Percentiles rank a stretch among this genome's conserved stretches.
Evolutionary conservation across 2,113 vertebrate genomes (phyloP).

Genomic region (Perca schrenkii): DNA sequence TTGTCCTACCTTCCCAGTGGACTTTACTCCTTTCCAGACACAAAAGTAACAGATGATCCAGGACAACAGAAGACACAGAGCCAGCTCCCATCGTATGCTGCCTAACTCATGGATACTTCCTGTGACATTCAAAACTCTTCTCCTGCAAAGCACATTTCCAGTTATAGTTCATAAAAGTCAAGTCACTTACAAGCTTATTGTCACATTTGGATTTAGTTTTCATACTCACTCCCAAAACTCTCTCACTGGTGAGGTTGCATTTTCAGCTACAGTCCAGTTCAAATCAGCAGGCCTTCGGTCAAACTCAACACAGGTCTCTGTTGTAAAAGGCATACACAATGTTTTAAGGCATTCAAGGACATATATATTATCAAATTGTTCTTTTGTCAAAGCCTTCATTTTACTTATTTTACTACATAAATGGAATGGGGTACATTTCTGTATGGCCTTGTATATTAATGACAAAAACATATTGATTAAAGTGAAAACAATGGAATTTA

Average conservation of each 20-base stretch:
- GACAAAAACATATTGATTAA: not conserved
- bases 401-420: not conserved
- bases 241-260: conserved; percentile 90
- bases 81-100: conserved; percentile 85
- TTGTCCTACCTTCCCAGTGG: conserved; percentile 86
- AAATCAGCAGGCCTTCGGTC: conserved; percentile 55
- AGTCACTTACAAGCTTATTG: not conserved
- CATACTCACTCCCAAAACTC: conserved; percentile 98
- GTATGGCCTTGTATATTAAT: not conserved
- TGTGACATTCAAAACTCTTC: conserved; percentile 86
- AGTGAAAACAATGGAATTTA: too few relatives aligned
- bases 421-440: not conserved
- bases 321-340: conserved; percentile 25
- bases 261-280: conserved; percentile 79
- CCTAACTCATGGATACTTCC: conserved; percentile 88
- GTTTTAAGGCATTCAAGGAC: not conserved
- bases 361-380: not conserved
- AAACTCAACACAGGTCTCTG: conserved; percentile 90
- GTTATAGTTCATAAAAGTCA: not conserved
- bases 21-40: conserved; percentile 90
- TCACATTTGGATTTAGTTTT: not conserved
- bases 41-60: conserved; percentile 92
- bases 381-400: not conserved
- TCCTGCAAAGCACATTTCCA: conserved; percentile 64
- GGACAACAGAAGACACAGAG: conserved; percentile 86